Base-by-base conservation (phyloP, 1,140 invertebrate species). In the Eulimnadia texana region DNA sequence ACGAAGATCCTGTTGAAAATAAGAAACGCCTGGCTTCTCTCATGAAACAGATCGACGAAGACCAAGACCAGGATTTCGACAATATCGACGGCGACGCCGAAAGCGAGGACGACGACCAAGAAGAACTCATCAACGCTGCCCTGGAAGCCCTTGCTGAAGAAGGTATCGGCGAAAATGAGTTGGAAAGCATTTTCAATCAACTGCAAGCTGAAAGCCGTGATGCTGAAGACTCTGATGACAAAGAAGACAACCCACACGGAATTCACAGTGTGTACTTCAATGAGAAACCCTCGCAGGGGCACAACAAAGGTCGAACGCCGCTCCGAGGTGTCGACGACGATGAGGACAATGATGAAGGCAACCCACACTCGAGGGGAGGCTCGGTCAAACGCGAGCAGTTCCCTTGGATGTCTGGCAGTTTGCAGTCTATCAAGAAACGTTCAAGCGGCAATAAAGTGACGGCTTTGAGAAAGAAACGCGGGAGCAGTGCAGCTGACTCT, bases 41-140 rank as follows among this genome's bases (percentile, higher is more conserved):
- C 11, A 20, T 27, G 2, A 27, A 57, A 33, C 24, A 57, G 27
- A 19, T 11, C 2, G 53, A 55, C n/a, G 53, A 55, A 20, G 24
- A 56, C 2, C 22, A 56, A 11, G 29, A 25, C 51, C 51, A 47
- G 42, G 11, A 22, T 13, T 23, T 52, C 11, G 54, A 16, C 54
- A 28, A 25, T 19, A 56, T 25, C 1, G n/a, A 52, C 33, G 54
- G 27, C 20, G 24, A 19, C 16, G 27, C 27, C 10, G 27, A 57
- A n/a, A 27, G 29, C 25, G 52, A 54, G n/a, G 55, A 57, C 27
- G 55, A 57, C 3, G 55, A 57, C 22, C 24, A 56, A 19, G 55
- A 57, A 19, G 11, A 27, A 6, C 19, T 56, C 25, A 24, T 28
- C 13, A 24, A 28, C 13, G 2, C 24, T 20, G 23, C 20, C 1